A percentile compares a stretch with the other conserved stretches of the same genome.
Conservation (phyloP, 2,888 invertebrate species). For the Drosophila mulleri region DNA sequence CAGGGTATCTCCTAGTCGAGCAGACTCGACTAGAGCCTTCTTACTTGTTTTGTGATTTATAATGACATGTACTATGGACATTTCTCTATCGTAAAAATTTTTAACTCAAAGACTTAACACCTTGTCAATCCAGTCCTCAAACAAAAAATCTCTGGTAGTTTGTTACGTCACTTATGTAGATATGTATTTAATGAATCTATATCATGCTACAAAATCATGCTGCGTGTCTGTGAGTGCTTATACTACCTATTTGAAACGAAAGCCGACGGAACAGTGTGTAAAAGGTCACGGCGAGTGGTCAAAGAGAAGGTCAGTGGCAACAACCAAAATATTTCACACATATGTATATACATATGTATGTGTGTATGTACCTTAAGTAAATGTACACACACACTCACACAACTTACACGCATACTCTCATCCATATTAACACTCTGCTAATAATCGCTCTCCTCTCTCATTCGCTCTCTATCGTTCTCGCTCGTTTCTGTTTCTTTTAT, state of each 20-base stretch:
- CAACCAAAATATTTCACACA: slow-evolving; percentile 9
- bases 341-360: neutral
- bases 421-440: neutral
- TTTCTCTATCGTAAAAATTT: no score
- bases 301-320: slow-evolving; percentile 58
- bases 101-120: slow-evolving; percentile 27
- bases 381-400: neutral
- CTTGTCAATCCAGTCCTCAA: slow-evolving; percentile 9
- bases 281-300: slow-evolving; percentile 53
- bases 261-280: slow-evolving; percentile 21
- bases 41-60: no score
- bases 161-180: slow-evolving; percentile 30
- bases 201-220: slow-evolving; percentile 16
- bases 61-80: no score
- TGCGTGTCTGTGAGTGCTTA: neutral
- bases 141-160: neutral
- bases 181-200: slow-evolving; percentile 46
- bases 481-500: neutral
- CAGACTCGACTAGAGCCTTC: no score
- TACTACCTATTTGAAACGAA: neutral
- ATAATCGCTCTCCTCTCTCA: slow-evolving; percentile 11
- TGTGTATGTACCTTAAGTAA: neutral
- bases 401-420: slow-evolving; percentile 11
- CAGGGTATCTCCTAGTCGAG: no score
- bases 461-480: neutral